Evolutionary conservation across 2,888 invertebrate genomes (phyloP), one percentile per base, ranked within the genome.

Genomic region (Cyclophora punctaria): DNA sequence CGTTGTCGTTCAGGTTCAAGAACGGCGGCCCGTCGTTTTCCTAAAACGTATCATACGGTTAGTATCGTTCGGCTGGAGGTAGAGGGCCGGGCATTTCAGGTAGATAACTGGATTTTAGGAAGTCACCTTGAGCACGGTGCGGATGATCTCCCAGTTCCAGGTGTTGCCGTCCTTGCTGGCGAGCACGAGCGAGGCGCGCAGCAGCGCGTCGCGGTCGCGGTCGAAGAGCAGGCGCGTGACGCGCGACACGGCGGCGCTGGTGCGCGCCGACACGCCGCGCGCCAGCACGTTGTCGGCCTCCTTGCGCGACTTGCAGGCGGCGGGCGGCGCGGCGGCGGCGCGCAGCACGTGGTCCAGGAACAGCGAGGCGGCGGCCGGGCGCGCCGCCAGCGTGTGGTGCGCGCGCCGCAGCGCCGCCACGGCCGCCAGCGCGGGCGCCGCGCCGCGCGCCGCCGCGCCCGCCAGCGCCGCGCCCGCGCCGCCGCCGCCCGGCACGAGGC

Each of bases 91-190:
- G 20, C 20, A 20, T 20, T 20, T 20, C 2, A 20, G 20, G 20
- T 20, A 20, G 20, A 20, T 20, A 20, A 2, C 2, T 1, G 1
- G 20, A 20, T 20, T 20, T 20, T 20, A 20, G 20, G 20, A 20
- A 20, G 20, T 33, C 83, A 94, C 95, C 90, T 93, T 94, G 35
- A 97, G 84, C 67, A 96, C 91, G 44, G 95, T 93, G 56, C 94
- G 90, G 56, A 98, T 93, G n/a, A 96, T 90, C 65, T 95, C 94
- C 98, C 98, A 98, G 75, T 98, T 94, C 98, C 98, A 98, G 0
- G 92, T 91, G 52, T 92, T 92, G 3, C 94, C 94, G 67, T 96
- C 96, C 63, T 95, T 94, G 52, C 92, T 91, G 50, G 91, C 89
- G 64, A 96, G 89, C 3, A 98, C 97, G 58, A 94, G 92, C 2